Evolutionary conservation across 2,113 vertebrate genomes (phyloP).

Genomic region (Microtus ochrogaster): DNA sequence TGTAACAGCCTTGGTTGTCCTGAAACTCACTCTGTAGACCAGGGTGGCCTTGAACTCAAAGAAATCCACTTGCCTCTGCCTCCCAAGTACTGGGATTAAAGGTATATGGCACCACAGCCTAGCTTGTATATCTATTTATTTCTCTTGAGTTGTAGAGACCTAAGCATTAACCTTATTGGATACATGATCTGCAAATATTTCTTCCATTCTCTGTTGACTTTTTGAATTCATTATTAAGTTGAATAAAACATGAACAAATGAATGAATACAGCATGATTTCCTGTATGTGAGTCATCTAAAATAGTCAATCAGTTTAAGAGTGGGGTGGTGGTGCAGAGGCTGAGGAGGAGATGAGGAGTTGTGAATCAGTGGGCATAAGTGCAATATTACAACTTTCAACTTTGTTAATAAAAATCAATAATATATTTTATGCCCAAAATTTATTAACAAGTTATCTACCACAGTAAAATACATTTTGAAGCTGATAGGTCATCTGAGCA

Average conservation of each 20-base stretch:
- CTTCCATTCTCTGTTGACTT: background rate
- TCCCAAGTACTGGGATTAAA: background rate
- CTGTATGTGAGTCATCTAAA: background rate
- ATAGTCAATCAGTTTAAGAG: background rate
- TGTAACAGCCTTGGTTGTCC: background rate
- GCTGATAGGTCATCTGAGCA: background rate
- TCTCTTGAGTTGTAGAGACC: background rate
- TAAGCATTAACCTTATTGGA: conserved; percentile 13
- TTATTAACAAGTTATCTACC: background rate
- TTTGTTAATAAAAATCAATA: background rate
- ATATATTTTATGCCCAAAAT: background rate
- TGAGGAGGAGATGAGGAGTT: background rate
- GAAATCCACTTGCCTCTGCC: background rate
- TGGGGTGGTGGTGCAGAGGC: background rate
- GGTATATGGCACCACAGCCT: background rate
- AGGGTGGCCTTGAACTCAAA: background rate
- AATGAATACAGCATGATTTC: background rate
- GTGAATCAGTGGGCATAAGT: background rate
- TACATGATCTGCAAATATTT: background rate
- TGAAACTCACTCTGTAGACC: background rate
- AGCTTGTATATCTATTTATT: background rate
- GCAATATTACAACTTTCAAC: background rate
- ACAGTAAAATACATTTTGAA: background rate
- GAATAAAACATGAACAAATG: background rate
- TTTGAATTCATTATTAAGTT: conserved; percentile 13